phyloP scores from a whole-genome alignment of 1,140 invertebrate species.

The Batillaria attramentaria region DNA sequence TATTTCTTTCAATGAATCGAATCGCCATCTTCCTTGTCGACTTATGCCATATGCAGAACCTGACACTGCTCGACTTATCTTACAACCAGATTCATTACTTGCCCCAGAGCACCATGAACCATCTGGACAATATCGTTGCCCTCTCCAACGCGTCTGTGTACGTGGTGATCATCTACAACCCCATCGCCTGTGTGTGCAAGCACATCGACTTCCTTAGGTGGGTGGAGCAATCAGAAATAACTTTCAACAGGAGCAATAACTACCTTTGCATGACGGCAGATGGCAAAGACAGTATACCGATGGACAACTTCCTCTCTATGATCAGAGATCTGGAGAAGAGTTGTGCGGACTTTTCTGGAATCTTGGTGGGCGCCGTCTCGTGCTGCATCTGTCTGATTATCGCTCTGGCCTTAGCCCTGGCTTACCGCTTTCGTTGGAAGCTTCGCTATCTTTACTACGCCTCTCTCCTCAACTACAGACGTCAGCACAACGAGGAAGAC shows the following conservation, averaged over 20 bases:
- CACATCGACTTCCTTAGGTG: slow-evolving; percentile 44
- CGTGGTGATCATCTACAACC: slow-evolving; percentile 33
- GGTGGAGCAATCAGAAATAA: slow-evolving; percentile 25
- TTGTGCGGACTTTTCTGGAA: slow-evolving; percentile 30
- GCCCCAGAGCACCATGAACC: neutral
- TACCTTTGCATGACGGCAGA: slow-evolving; percentile 39
- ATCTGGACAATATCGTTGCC: neutral
- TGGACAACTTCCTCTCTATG: slow-evolving; percentile 17
- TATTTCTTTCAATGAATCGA: slow-evolving; percentile 38
- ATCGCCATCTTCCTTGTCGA: slow-evolving; percentile 31
- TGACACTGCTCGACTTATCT: slow-evolving; percentile 25
- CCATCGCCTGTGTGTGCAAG: slow-evolving; percentile 45
- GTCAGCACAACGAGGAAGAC: neutral
- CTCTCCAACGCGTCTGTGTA: neutral
- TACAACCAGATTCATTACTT: slow-evolving; percentile 34
- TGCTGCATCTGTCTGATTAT: slow-evolving; percentile 24
- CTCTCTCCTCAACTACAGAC: slow-evolving; percentile 26
- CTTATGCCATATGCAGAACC: slow-evolving; percentile 1
- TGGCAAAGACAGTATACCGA: neutral
- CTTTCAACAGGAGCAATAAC: neutral
- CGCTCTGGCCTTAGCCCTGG: slow-evolving; percentile 8
- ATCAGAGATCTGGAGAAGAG: slow-evolving; percentile 27
- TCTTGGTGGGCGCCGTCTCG: slow-evolving; percentile 31
- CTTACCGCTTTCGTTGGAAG: slow-evolving; percentile 43
- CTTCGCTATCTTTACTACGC: slow-evolving; percentile 39